Evolutionary conservation across 2,113 vertebrate species (phyloP).

Genomic region (Falco punctatus): DNA sequence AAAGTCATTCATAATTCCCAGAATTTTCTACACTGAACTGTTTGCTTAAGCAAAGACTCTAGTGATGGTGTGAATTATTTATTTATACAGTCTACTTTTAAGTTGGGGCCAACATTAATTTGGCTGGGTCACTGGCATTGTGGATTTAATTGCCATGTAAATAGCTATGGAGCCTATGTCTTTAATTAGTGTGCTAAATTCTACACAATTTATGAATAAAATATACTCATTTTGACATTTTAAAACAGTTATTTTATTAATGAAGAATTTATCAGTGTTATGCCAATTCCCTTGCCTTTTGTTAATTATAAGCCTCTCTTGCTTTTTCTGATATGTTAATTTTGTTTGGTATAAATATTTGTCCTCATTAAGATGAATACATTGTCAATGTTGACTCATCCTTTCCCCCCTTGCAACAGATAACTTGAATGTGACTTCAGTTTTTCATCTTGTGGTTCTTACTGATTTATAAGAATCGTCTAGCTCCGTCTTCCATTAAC

Average conservation of each 20-base stretch:
- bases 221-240: slow-evolving; percentile 51
- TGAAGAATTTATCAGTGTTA: slow-evolving; percentile 54
- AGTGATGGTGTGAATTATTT: slow-evolving; percentile 67
- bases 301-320: slow-evolving; percentile 56
- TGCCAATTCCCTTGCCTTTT: slow-evolving; percentile 59
- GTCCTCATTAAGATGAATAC: slow-evolving; percentile 39
- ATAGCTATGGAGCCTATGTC: slow-evolving; percentile 36
- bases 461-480: neutral
- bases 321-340: slow-evolving; percentile 64
- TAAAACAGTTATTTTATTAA: slow-evolving; percentile 61
- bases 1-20: slow-evolving; percentile 53
- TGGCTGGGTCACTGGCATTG: slow-evolving; percentile 58
- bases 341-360: slow-evolving; percentile 63
- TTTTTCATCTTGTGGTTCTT: neutral
- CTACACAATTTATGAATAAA: slow-evolving; percentile 63
- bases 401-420: neutral
- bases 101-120: slow-evolving; percentile 67
- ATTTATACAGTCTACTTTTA: slow-evolving; percentile 69
- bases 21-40: slow-evolving; percentile 51
- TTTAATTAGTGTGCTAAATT: slow-evolving; percentile 62
- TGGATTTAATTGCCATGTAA: slow-evolving; percentile 65
- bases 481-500: neutral
- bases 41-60: slow-evolving; percentile 50
- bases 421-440: slow-evolving; percentile 8
- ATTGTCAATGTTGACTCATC: slow-evolving; percentile 13